Evolutionary conservation across 2,113 vertebrate species (phyloP).

Genomic region (Oryzias celebensis): DNA sequence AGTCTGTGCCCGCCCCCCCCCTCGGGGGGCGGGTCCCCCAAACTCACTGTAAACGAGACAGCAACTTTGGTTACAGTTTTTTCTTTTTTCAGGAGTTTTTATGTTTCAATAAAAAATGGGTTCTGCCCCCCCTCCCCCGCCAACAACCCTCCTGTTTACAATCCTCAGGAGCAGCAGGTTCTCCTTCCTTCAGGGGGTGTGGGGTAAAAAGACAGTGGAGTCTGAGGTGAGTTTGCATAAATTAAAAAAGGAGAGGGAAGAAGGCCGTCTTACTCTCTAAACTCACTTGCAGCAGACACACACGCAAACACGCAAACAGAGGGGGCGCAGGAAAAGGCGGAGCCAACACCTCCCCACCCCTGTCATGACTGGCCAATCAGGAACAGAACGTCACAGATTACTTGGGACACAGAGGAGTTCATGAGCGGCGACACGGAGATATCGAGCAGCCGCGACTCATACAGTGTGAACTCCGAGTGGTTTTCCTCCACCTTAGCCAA

Average conservation of each 20-base stretch:
- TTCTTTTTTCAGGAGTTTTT: constrained; percentile 61
- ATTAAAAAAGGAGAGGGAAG: constrained; percentile 79
- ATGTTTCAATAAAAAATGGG: constrained; percentile 76
- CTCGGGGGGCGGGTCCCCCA: constrained; percentile 82
- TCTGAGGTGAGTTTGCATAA: constrained; percentile 99
- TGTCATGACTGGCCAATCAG: constrained; percentile 99
- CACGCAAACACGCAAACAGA: constrained; percentile 25
- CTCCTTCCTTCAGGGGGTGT: constrained; percentile 87
- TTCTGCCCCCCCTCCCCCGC: constrained; percentile 65
- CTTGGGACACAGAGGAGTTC: constrained; percentile 97
- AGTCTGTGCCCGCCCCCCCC: constrained; percentile 76
- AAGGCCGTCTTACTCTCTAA: constrained; percentile 86
- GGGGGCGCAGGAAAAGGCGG: constrained; percentile 53
- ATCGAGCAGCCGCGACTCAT: constrained; percentile 97
- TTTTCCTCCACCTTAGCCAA: constrained; percentile 97
- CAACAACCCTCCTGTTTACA: constrained; percentile 60
- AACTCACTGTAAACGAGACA: constrained; percentile 98
- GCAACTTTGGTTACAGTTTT: constrained; percentile 96
- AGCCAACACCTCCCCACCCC: constrained; percentile 81
- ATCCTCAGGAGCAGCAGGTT: constrained; percentile 78
- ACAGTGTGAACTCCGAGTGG: constrained; percentile 98
- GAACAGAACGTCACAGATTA: constrained; percentile 99
- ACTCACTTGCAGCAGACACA: constrained; percentile 80
- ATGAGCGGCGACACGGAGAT: constrained; percentile 97
- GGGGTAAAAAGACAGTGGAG: constrained; percentile 90